These are phyloP conservation scores for Semicossyphus pulcher DNA, from an alignment of 2,113 vertebrate genomes.

Conservation along the genomic window DNA sequence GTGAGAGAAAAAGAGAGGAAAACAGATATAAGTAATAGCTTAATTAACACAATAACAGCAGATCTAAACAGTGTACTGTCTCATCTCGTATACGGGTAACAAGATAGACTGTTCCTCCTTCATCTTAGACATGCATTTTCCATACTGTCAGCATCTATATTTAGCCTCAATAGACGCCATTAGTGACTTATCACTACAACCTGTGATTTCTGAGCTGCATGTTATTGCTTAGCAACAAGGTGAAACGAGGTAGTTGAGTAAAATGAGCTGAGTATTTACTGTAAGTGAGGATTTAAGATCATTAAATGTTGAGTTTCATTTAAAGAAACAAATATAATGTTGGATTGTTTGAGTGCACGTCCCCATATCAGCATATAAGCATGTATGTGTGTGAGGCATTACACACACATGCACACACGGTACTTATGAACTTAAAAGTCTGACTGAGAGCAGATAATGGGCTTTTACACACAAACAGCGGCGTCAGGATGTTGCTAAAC, in stretches of 20 bases:
- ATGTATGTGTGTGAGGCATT: neutral
- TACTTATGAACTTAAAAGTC: slow-evolving; percentile 44
- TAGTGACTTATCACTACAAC: neutral
- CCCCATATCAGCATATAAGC: neutral
- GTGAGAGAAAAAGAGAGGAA: slow-evolving; percentile 63
- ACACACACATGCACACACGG: slow-evolving; percentile 8
- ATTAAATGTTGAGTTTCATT: neutral
- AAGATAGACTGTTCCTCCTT: neutral
- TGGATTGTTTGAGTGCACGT: neutral
- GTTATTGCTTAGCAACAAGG: slow-evolving; percentile 31
- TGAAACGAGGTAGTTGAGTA: slow-evolving; percentile 2
- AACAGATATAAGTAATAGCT: slow-evolving; percentile 29
- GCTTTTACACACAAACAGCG: slow-evolving; percentile 44
- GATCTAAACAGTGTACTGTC: neutral
- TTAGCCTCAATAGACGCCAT: slow-evolving; percentile 3
- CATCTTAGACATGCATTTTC: neutral
- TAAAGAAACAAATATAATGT: slow-evolving; percentile 15
- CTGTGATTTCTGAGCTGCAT: slow-evolving; percentile 1
- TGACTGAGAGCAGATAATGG: slow-evolving; percentile 48
- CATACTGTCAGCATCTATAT: slow-evolving; percentile 4
- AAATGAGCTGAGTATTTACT: neutral
- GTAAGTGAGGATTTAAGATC: neutral
- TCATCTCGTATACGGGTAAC: neutral
- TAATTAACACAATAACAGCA: neutral
- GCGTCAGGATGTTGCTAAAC: slow-evolving; percentile 55